Conservation (phyloP, 2,113 vertebrate genomes). For the Xiphophorus maculatus region DNA sequence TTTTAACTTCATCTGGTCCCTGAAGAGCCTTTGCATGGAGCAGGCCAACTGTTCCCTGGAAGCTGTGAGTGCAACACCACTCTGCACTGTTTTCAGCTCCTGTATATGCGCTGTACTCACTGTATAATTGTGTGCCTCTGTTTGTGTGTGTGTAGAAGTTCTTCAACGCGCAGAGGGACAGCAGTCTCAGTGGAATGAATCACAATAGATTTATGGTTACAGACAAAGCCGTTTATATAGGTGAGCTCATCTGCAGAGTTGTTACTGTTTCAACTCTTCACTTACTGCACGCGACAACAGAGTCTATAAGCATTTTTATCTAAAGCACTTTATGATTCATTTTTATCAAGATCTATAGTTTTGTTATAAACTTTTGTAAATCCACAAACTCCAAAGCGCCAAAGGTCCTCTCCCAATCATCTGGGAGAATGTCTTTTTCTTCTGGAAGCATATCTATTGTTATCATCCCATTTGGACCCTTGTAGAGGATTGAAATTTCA, state of each 20-base stretch:
- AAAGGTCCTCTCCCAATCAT: background rate
- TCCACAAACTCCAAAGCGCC: background rate
- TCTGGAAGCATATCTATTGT: background rate
- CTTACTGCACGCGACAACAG: background rate
- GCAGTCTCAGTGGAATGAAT: conserved; percentile 85
- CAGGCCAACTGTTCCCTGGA: conserved; percentile 91
- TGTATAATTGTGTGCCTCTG: conserved; percentile 13
- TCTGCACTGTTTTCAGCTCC: conserved; percentile 1
- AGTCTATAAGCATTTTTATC: background rate
- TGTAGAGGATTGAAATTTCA: no score
- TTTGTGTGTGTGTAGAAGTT: conserved; percentile 85
- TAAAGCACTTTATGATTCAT: background rate
- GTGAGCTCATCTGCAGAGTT: conserved; percentile 75
- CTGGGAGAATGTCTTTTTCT: no score
- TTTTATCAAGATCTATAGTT: background rate
- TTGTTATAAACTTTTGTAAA: background rate
- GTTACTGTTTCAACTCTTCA: background rate
- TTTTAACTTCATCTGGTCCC: conserved; percentile 93
- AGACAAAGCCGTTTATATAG: conserved; percentile 90
- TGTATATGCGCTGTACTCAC: conserved; percentile 4
- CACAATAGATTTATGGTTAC: conserved; percentile 97
- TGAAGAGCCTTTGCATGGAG: conserved; percentile 92
- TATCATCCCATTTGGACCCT: no score
- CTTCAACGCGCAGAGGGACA: conserved; percentile 86
- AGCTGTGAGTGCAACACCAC: conserved; percentile 83